phyloP scores from a whole-genome alignment of 2,113 vertebrate species.

The Bufo gargarizans region DNA sequence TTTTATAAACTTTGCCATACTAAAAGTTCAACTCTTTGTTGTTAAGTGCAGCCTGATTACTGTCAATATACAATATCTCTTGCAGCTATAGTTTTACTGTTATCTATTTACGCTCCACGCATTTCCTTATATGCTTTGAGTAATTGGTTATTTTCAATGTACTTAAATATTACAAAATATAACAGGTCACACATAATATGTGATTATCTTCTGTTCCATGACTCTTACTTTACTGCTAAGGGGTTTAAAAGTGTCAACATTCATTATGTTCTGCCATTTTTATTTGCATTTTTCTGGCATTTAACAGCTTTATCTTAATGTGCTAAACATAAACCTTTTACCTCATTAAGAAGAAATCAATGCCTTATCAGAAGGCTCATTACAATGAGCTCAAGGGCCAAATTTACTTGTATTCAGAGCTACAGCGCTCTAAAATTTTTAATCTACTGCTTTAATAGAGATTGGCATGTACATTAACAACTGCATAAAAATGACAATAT shows the following conservation, averaged over 20 bases:
- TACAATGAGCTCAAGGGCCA: constrained; percentile 58
- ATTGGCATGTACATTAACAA: constrained; percentile 39
- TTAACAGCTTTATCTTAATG: constrained; percentile 56
- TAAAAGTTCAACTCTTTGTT: neutral
- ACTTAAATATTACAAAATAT: constrained; percentile 29
- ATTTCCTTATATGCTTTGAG: neutral
- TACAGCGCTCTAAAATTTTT: constrained; percentile 29
- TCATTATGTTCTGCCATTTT: constrained; percentile 56
- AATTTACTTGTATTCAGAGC: constrained; percentile 25
- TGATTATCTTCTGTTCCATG: constrained; percentile 14
- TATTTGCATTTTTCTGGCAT: constrained; percentile 55
- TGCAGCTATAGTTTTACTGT: neutral
- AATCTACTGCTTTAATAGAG: constrained; percentile 26
- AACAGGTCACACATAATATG: constrained; percentile 28
- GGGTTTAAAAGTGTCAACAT: constrained; percentile 59
- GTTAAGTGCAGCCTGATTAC: neutral
- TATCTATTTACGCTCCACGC: neutral
- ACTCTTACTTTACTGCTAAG: constrained; percentile 34
- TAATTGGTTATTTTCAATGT: constrained; percentile 12
- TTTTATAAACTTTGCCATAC: neutral
- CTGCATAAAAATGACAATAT: constrained; percentile 22
- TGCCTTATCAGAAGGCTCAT: constrained; percentile 58
- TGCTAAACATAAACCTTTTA: constrained; percentile 55
- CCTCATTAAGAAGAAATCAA: constrained; percentile 58
- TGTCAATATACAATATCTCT: neutral